Evolutionary conservation across 2,113 vertebrate species (phyloP).

Genomic region (Dryoscopus gambensis): DNA sequence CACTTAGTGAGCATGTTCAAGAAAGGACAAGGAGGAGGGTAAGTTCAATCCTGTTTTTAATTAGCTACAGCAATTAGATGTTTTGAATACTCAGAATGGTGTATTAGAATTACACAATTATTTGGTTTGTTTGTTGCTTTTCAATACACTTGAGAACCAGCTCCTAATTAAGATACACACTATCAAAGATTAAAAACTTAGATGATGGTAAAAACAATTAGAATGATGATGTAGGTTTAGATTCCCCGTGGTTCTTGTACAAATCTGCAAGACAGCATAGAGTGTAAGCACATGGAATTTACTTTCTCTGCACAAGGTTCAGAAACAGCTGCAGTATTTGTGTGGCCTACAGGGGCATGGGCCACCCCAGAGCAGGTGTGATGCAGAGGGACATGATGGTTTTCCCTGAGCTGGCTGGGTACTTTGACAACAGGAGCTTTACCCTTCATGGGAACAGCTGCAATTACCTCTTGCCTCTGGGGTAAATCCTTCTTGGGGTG

Average conservation of each 20-base stretch:
- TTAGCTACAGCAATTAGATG: slow-evolving; percentile 35
- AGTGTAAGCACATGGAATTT: neutral
- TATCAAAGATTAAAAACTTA: slow-evolving; percentile 51
- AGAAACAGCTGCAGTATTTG: neutral
- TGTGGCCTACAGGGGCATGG: neutral
- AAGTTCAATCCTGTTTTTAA: slow-evolving; percentile 24
- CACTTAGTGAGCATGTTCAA: neutral
- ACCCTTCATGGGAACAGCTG: neutral
- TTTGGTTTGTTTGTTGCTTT: slow-evolving; percentile 49
- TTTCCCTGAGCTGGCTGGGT: neutral
- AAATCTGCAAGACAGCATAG: neutral
- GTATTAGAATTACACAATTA: slow-evolving; percentile 34
- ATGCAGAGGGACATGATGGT: neutral
- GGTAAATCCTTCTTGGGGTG: neutral
- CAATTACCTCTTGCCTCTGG: neutral
- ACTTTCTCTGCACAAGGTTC: neutral
- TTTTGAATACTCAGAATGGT: neutral
- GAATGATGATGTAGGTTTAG: slow-evolving; percentile 30
- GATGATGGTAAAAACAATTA: slow-evolving; percentile 56
- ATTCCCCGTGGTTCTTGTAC: slow-evolving; percentile 28
- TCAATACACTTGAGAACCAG: slow-evolving; percentile 52
- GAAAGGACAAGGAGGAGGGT: neutral
- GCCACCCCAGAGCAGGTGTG: neutral
- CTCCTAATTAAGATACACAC: slow-evolving; percentile 54
- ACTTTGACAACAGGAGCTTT: neutral